Base-by-base conservation (phyloP, 2,888 invertebrate genomes). In the Loripinus fragilis region DNA sequence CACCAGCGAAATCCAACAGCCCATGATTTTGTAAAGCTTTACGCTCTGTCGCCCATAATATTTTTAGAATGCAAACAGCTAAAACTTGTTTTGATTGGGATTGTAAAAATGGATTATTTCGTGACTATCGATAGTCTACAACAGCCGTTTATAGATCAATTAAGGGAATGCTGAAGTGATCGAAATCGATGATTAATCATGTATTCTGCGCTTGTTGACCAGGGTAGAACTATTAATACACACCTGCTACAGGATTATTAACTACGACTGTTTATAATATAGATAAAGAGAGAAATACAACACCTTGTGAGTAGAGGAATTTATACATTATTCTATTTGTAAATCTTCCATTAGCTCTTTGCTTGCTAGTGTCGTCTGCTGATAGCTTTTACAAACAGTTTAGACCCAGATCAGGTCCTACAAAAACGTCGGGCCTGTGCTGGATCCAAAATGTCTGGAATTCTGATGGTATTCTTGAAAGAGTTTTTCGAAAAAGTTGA, bases 81-180 rank as follows among this genome's bases (percentile, higher is more conserved):
- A 30, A 55, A 60, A 60, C 60, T 60, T 60, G 60, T 60, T 60
- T 60, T 60, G 60, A 60, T 60, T 33, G 17, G 10, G 33, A 25
- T 7, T 33, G 8, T 10, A 25, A 60, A 60, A 33, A 17, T 7
- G 33, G 30, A 30, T 2, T 33, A 15, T 60, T 60, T 60, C 60
- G 60, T 60, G 60, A 33, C 60, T 33, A 33, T 60, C 33, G 55
- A 12, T 23, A 48, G 48, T 12, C 38, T 5, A 38, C 38, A 38
- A 38, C 12, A 8, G 38, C 5, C 12, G 12, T 5, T 38, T 38
- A 38, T 38, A 38, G 38, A 5, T 8, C 38, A 38, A 38, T 38
- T 38, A 38, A 38, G 12, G 38, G 12, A 12, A 8, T 38, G 38
- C 38, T 38, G 38, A 38, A 38, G 38, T 12, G n/a, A 45, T 12